Percentiles rank a stretch among this genome's conserved stretches.
Evolutionary conservation across 2,888 invertebrate species (phyloP).

Genomic region (Eustalomyia histrio): DNA sequence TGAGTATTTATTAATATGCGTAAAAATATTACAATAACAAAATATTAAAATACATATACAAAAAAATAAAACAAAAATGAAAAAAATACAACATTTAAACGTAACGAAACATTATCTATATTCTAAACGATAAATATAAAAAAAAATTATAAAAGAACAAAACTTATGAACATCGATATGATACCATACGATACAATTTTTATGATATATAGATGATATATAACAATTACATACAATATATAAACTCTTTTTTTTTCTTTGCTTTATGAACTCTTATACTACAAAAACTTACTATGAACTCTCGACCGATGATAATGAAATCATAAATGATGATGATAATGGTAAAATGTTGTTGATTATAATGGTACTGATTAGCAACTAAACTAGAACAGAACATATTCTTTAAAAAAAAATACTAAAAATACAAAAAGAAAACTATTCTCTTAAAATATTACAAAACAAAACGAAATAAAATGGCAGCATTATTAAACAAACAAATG

Average conservation of each 20-base stretch:
- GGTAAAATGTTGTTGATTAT: neutral
- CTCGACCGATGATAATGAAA: neutral
- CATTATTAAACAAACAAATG: slow-evolving; percentile 45
- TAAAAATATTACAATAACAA: slow-evolving; percentile 70
- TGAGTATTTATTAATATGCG: slow-evolving; percentile 61
- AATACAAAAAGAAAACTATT: slow-evolving; percentile 43
- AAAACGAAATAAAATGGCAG: slow-evolving; percentile 54
- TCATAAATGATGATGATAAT: neutral
- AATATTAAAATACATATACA: slow-evolving; percentile 68
- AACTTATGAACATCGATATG: slow-evolving; percentile 76
- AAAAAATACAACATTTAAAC: slow-evolving; percentile 70
- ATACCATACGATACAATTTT: slow-evolving; percentile 75
- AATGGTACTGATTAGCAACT: neutral
- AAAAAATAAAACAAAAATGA: neutral
- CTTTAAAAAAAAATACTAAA: slow-evolving; percentile 3
- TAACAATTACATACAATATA: slow-evolving; percentile 54
- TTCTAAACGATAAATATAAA: slow-evolving; percentile 69
- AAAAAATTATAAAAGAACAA: slow-evolving; percentile 61
- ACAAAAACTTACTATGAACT: slow-evolving; percentile 44
- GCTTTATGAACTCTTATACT: slow-evolving; percentile 56
- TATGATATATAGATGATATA: slow-evolving; percentile 64
- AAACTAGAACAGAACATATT: slow-evolving; percentile 12
- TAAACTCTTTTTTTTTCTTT: slow-evolving; percentile 43
- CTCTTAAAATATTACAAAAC: slow-evolving; percentile 28
- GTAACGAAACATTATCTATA: slow-evolving; percentile 71